Evolutionary conservation across 37 sponge, comb jelly and placozoan species (phyloP), one percentile per base, ranked within the genome.

Genomic region (Cliona cf. orientalis): DNA sequence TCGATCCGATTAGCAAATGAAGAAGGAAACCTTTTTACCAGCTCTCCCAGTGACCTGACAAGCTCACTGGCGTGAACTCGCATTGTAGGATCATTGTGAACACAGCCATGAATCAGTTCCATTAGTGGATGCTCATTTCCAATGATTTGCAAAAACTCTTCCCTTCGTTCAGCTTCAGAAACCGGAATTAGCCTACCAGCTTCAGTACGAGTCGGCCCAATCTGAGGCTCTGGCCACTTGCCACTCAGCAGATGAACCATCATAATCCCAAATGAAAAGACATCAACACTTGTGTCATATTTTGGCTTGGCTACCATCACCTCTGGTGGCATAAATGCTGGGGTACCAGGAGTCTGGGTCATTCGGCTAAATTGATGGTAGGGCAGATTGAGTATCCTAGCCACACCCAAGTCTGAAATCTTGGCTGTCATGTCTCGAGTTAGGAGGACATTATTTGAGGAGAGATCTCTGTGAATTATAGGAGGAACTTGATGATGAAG

Each of bases 391-490:
- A 69, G 35, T 23, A n/a, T n/a, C n/a, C n/a, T n/a, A n/a, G n/a
- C n/a, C n/a, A n/a, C n/a, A n/a, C n/a, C n/a, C n/a, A n/a, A 85
- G 44, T 85, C 86, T 11, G 86, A 77, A 14, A 85, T 77, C 58
- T 85, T 85, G 23, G 79, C 86, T 39, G 62, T 45, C 55, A 78
- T 29, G 28, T 46, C 40, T 35, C 56, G 5, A 19, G 56, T 26
- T 44, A 85, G 49, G 0, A 85, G 72, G 44, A 85, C 53, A 40
- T 85, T 78, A 36, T 85, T 85, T 19, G 79, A n/a, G n/a, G n/a
- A n/a, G n/a, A n/a, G n/a, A n/a, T n/a, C n/a, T n/a, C n/a, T n/a
- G n/a, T n/a, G n/a, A n/a, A n/a, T n/a, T n/a, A n/a, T n/a, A n/a
- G n/a, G n/a, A n/a, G n/a, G n/a, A n/a, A n/a, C n/a, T n/a, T n/a